Evolutionary conservation across 2,888 invertebrate genomes (phyloP), one percentile per base, ranked within the genome.

Genomic region (Ectobius pallidus): DNA sequence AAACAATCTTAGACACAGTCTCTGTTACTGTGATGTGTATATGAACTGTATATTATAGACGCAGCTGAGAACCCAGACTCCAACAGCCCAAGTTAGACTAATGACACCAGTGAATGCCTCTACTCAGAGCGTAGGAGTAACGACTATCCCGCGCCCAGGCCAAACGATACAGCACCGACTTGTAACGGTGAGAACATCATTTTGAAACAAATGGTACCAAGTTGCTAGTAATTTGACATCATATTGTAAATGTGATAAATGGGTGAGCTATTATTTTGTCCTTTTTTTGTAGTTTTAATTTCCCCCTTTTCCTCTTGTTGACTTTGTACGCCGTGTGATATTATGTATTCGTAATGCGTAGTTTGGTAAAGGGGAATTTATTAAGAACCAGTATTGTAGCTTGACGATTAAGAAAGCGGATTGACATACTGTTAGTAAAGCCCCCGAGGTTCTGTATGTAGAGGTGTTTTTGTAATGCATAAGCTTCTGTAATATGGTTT

Each of bases 11-110:
- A 11, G 34, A 34, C 34, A 34, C 34, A 34, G 46, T 46, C 39
- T 6, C 52, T 14, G 52, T 22, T 52, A 16, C 3, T 46, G 20
- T 52, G 58, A 58, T 58, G 32, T 79, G 52, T 65, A 34, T 70
- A 11, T 34, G 11, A 34, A 34, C 34, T 34, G 58, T 42, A 46
- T 70, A 78, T 80, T 75, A 79, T 81, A 72, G 74, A 67, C 71
- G 62, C 75, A 74, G 72, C 67, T 75, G 32, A 69, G 76, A 65
- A 76, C 77, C 34, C 77, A 77, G 74, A 71, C 78, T 22, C 52
- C 71, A 22, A 84, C 87, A 69, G 85, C 88, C 63, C 90, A 89
- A 81, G 88, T 91, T 77, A 85, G 90, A 78, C 86, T 91, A 79
- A 88, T 90, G 80, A 84, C 88, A 74, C 86, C 75, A 80, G 83